These are phyloP conservation scores for Drosophila monieri DNA, from an alignment of 2,888 invertebrate genomes.

Conservation along the genomic window DNA sequence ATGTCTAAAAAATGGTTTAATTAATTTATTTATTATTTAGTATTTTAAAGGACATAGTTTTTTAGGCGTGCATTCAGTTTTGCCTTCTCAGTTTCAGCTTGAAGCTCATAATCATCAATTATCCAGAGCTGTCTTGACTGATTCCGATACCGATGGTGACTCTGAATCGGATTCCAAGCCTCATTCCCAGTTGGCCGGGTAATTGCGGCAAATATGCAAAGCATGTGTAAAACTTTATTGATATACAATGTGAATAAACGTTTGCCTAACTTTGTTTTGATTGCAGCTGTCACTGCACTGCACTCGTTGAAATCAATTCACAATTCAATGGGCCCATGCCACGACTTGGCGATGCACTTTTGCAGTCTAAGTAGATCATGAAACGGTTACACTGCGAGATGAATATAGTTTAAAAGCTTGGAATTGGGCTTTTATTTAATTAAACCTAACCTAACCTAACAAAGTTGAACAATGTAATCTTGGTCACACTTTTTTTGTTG, in stretches of 20 bases:
- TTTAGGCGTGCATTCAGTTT: neutral
- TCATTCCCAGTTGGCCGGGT: slow-evolving; percentile 28
- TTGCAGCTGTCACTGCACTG: slow-evolving; percentile 57
- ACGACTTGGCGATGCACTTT: slow-evolving; percentile 17
- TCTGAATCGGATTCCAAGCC: neutral
- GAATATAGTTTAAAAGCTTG: neutral
- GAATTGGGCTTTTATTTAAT: neutral
- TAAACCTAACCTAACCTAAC: too few relatives aligned
- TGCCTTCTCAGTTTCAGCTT: neutral
- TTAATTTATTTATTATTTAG: too few relatives aligned
- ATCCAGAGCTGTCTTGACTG: slow-evolving; percentile 55
- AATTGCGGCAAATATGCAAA: slow-evolving; percentile 59
- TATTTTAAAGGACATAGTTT: too few relatives aligned
- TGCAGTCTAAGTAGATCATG: neutral
- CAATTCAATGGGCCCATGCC: slow-evolving; percentile 1
- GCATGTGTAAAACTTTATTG: slow-evolving; percentile 54
- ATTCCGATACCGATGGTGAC: neutral
- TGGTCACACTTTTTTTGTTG: neutral
- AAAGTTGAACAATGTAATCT: neutral
- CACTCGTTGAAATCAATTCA: slow-evolving; percentile 28
- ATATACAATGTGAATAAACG: slow-evolving; percentile 50
- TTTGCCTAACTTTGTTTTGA: slow-evolving; percentile 57
- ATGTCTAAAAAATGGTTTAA: too few relatives aligned
- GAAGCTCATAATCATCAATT: slow-evolving; percentile 74
- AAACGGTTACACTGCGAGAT: neutral